A percentile compares a stretch with the other conserved stretches of the same genome.
These are phyloP conservation scores for Enoplosus armatus DNA, from an alignment of 2,797 vertebrate genomes.

Conservation along the genomic window DNA sequence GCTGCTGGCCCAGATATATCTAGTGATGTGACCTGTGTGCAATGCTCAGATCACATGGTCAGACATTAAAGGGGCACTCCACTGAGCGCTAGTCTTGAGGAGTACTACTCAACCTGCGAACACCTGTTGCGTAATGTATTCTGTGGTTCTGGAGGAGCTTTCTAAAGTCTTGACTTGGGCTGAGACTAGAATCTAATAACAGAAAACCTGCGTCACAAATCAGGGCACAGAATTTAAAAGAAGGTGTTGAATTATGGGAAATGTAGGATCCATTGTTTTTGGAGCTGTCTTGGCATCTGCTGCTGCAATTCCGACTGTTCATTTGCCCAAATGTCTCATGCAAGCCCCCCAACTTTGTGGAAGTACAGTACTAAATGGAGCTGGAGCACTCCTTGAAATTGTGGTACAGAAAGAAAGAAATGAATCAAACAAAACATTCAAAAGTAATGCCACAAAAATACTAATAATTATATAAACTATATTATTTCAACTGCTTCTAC, in stretches of 20 bases:
- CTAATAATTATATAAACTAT: neutral
- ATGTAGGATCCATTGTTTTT: neutral
- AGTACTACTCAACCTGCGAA: neutral
- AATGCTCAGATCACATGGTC: neutral
- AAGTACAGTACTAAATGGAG: too few relatives aligned
- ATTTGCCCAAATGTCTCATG: too few relatives aligned
- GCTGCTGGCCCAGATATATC: neutral
- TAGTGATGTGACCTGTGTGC: neutral
- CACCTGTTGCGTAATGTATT: neutral
- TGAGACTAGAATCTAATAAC: too few relatives aligned
- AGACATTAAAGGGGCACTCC: neutral
- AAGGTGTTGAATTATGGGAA: neutral
- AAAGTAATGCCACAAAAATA: neutral
- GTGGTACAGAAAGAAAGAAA: too few relatives aligned
- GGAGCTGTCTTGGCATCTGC: neutral
- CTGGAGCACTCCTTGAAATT: too few relatives aligned
- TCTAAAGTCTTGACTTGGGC: neutral
- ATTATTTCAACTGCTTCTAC: neutral
- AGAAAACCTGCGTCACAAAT: neutral
- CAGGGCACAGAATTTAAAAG: too few relatives aligned
- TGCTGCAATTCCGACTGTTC: too few relatives aligned
- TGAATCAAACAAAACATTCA: neutral
- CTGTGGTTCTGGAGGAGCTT: neutral
- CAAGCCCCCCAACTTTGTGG: too few relatives aligned
- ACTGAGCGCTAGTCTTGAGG: too few relatives aligned